These are phyloP conservation scores for Scaptodrosophila latifasciaeformis DNA, from an alignment of 2,888 invertebrate genomes.

Conservation along the genomic window DNA sequence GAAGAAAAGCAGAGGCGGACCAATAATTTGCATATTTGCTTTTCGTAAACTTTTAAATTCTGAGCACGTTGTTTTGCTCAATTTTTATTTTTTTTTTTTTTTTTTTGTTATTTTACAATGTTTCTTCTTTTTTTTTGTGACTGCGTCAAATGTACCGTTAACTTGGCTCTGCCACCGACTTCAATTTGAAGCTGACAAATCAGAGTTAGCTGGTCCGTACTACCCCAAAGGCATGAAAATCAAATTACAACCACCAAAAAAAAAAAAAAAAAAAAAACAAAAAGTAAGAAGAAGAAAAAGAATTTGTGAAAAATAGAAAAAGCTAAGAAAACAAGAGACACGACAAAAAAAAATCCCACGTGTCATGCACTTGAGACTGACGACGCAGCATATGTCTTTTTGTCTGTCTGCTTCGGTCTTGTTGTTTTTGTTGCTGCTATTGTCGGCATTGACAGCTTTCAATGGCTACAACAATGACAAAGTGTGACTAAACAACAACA, in stretches of 20 bases:
- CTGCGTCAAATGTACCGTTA: conserved; percentile 61
- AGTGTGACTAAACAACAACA: no score
- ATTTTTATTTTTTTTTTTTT: conserved; percentile 26
- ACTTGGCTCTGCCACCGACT: conserved; percentile 29
- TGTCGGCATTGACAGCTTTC: conserved; percentile 7
- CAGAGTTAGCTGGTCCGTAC: conserved; percentile 8
- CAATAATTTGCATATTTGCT: conserved; percentile 1
- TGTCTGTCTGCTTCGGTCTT: not conserved
- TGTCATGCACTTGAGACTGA: conserved; percentile 68
- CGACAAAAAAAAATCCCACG: conserved; percentile 38
- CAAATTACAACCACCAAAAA: conserved; percentile 46
- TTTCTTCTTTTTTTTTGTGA: not conserved
- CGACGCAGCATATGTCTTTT: conserved; percentile 17
- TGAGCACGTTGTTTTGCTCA: conserved; percentile 47
- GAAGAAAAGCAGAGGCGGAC: not conserved
- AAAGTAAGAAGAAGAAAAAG: no score
- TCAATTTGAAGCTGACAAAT: not conserved
- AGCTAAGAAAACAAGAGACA: conserved; percentile 30
- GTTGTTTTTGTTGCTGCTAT: not conserved
- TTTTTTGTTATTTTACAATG: not conserved
- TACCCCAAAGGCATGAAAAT: conserved; percentile 45
- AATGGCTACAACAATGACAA: not conserved
- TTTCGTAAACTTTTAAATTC: conserved; percentile 41
- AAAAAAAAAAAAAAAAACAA: not conserved
- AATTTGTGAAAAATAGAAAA: no score